Evolutionary conservation across 2,888 invertebrate genomes (phyloP).

Genomic region (Cosmia pyralina): DNA sequence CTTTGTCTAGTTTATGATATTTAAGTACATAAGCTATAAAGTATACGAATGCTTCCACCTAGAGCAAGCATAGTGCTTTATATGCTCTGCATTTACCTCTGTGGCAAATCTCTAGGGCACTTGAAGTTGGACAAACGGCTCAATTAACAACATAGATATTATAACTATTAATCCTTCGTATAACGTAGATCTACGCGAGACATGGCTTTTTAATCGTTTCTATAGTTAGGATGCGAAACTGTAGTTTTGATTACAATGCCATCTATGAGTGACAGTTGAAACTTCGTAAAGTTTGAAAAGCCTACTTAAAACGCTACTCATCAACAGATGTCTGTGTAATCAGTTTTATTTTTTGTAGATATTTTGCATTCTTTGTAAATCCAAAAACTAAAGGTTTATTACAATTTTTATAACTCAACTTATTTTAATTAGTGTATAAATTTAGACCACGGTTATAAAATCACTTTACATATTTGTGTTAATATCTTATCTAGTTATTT

Average conservation of each 20-base stretch:
- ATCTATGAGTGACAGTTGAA: background rate
- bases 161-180: background rate
- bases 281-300: background rate
- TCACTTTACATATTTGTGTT: background rate
- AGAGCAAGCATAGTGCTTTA: background rate
- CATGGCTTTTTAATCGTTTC: too few relatives aligned
- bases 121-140: background rate
- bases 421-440: too few relatives aligned
- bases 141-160: background rate
- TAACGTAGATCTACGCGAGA: too few relatives aligned
- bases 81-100: background rate
- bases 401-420: background rate
- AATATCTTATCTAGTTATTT: background rate
- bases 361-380: background rate
- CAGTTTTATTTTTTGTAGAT: background rate
- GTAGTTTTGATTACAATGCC: background rate
- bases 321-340: constrained; percentile 20
- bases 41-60: too few relatives aligned
- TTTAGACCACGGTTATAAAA: background rate
- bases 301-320: constrained; percentile 10
- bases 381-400: background rate
- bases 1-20: background rate
- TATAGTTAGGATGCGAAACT: too few relatives aligned
- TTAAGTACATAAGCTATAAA: background rate
- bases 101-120: background rate